Evolutionary conservation across 23 tunicate genomes (phyloP).

Genomic region (Halocynthia roretzi): DNA sequence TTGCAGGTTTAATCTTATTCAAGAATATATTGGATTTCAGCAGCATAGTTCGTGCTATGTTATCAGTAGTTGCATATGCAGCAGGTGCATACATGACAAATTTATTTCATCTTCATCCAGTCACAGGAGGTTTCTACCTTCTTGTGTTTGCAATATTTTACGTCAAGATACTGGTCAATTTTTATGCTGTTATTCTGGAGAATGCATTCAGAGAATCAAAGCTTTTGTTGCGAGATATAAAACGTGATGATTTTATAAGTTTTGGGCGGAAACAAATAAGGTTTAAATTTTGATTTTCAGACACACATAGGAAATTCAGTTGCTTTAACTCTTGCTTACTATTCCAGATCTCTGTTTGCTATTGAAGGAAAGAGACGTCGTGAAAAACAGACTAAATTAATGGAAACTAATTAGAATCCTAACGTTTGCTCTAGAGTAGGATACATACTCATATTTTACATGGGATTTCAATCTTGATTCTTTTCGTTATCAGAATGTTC

Average conservation of each 20-base stretch:
- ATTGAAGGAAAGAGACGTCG: constrained; percentile 12
- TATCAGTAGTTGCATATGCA: constrained; percentile 60
- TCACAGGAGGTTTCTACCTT: constrained; percentile 35
- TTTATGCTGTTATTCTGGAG: constrained; percentile 54
- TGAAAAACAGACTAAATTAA: too few species aligned
- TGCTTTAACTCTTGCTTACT: background rate
- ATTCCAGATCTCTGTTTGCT: constrained; percentile 9
- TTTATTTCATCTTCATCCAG: constrained; percentile 38
- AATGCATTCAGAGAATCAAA: constrained; percentile 48
- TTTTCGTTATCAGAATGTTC: too few species aligned
- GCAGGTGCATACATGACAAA: constrained; percentile 66
- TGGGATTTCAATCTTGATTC: too few species aligned
- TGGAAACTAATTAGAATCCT: too few species aligned
- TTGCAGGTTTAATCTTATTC: constrained; percentile 58
- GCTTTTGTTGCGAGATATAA: constrained; percentile 40
- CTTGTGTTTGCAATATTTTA: constrained; percentile 33
- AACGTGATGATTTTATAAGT: constrained; percentile 23
- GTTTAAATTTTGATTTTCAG: constrained; percentile 14
- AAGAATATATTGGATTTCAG: constrained; percentile 49
- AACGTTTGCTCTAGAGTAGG: too few species aligned
- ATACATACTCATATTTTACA: too few species aligned
- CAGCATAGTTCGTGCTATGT: constrained; percentile 32
- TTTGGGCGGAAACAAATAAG: constrained; percentile 55
- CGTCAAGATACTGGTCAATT: constrained; percentile 51
- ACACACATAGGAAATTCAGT: too few species aligned